phyloP scores from a whole-genome alignment of 2,113 vertebrate species.

The Crotalus horridus region DNA sequence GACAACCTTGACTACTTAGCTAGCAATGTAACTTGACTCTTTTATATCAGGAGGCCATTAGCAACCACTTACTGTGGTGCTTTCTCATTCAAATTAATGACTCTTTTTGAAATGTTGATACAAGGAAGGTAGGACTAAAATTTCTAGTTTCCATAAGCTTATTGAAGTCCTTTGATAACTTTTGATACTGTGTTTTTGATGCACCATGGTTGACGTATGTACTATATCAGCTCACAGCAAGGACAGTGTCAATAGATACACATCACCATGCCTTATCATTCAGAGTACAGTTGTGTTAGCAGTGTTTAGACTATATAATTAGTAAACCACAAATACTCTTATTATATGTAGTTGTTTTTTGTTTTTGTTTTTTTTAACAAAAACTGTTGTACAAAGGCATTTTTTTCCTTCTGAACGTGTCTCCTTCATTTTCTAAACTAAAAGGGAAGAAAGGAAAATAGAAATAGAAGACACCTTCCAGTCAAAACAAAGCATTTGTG shows the following conservation, averaged over 20 bases:
- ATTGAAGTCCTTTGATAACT: constrained; percentile 59
- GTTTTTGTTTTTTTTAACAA: constrained; percentile 6
- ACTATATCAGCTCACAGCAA: constrained; percentile 47
- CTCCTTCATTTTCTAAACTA: neutral
- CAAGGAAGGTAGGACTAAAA: constrained; percentile 56
- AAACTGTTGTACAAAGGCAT: constrained; percentile 27
- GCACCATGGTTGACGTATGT: neutral
- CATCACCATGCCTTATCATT: neutral
- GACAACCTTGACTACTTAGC: constrained; percentile 10
- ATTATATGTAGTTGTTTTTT: constrained; percentile 25
- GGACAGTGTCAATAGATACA: constrained; percentile 42
- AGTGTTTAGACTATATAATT: constrained; percentile 19
- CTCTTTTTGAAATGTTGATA: constrained; percentile 48
- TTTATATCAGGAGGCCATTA: neutral
- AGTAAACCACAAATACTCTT: constrained; percentile 39
- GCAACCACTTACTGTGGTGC: neutral
- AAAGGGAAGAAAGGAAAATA: neutral
- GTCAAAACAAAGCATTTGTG: neutral
- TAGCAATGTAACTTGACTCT: neutral
- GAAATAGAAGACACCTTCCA: neutral
- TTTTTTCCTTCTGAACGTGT: constrained; percentile 23
- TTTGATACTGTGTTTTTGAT: constrained; percentile 43
- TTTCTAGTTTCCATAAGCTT: constrained; percentile 73
- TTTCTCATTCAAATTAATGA: constrained; percentile 12
- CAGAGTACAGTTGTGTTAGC: constrained; percentile 3